Conservation (phyloP, 2,113 vertebrate species). For the Dasyprocta punctata region DNA sequence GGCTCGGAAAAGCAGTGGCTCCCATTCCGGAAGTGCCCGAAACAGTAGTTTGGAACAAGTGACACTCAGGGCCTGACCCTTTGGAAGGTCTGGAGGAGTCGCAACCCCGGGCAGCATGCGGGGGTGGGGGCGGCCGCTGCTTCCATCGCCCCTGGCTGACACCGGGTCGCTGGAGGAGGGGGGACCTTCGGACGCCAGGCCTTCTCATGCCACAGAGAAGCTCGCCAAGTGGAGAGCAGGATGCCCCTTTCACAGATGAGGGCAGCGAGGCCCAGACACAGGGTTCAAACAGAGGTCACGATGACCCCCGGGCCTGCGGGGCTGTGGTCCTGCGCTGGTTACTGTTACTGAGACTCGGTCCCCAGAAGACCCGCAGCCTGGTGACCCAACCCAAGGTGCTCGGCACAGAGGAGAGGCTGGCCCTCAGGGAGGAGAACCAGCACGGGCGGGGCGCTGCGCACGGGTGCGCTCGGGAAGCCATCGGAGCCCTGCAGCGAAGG, state of each 20-base stretch:
- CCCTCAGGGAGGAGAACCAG: neutral
- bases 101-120: rapidly evolving
- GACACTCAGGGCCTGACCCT: neutral
- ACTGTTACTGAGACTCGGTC: neutral
- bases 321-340: neutral
- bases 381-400: neutral
- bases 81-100: neutral
- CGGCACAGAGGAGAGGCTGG: neutral
- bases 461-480: neutral
- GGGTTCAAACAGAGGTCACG: neutral
- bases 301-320: rapidly evolving
- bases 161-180: too few relatives aligned
- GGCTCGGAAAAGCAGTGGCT: neutral
- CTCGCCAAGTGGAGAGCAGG: rapidly evolving
- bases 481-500: rapidly evolving
- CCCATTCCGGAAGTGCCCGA: neutral
- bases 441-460: too few relatives aligned
- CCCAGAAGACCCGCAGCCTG: neutral
- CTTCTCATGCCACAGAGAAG: neutral
- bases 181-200: neutral
- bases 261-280: neutral
- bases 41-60: neutral
- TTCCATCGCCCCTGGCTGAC: neutral
- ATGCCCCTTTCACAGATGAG: neutral
- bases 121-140: neutral